Evolutionary conservation across 2,888 invertebrate species (phyloP).

Genomic region (Amphimallon solstitiale): DNA sequence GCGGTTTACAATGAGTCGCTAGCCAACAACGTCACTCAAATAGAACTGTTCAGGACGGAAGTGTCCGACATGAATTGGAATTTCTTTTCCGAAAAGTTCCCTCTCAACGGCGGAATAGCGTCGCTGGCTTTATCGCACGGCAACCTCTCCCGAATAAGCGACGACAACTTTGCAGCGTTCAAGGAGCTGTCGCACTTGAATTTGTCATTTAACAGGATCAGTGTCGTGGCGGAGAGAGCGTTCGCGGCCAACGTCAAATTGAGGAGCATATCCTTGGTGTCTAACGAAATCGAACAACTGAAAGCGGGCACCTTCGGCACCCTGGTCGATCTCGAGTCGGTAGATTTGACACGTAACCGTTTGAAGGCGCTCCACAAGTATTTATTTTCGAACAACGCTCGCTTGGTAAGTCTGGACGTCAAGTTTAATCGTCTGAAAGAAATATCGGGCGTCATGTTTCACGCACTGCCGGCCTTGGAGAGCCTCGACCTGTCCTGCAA

Average conservation of each 20-base stretch:
- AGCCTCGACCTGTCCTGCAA: constrained; percentile 29
- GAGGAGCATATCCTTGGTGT: constrained; percentile 3
- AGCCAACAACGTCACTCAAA: not conserved
- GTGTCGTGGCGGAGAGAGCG: not conserved
- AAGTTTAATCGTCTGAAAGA: constrained; percentile 13
- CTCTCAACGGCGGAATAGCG: not conserved
- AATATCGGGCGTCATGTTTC: constrained; percentile 13
- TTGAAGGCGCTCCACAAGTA: not conserved
- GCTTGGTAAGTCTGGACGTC: constrained; percentile 6
- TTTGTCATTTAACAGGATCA: constrained; percentile 27
- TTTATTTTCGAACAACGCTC: constrained; percentile 9
- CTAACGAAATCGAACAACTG: constrained; percentile 1
- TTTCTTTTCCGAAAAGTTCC: constrained; percentile 16
- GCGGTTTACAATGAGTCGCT: not conserved
- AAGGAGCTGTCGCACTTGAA: constrained; percentile 8
- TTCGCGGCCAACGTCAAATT: constrained; percentile 2
- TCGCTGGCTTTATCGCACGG: not conserved
- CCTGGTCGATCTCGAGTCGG: constrained; percentile 4
- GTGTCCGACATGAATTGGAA: not conserved
- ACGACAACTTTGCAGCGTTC: constrained; percentile 1
- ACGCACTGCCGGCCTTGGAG: not conserved
- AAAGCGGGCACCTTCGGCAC: not conserved
- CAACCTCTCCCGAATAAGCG: not conserved
- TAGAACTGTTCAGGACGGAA: constrained; percentile 6
- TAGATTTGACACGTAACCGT: constrained; percentile 7